phyloP scores from a whole-genome alignment of 2,113 vertebrate genomes.

The Nothocercus nigrocapillus region DNA sequence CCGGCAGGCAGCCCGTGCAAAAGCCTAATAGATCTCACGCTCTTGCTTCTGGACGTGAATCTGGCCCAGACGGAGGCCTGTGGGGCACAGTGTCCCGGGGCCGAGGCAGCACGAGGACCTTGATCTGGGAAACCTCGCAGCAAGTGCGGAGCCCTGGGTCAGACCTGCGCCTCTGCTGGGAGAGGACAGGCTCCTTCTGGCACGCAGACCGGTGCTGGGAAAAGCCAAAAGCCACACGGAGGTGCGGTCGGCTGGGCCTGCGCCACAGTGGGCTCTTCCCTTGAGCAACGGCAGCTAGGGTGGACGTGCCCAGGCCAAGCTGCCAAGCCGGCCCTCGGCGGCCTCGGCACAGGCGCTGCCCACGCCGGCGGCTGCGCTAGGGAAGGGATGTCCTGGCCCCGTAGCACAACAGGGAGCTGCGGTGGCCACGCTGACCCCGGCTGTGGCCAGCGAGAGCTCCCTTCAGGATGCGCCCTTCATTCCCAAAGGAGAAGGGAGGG shows the following conservation, averaged over 20 bases:
- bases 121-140: not conserved
- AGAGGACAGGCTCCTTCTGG: not conserved
- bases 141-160: not conserved
- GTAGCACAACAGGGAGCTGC: not conserved
- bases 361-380: not conserved
- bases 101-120: not conserved
- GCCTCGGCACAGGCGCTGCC: not conserved
- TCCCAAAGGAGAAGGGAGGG: not conserved
- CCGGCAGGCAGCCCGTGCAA: conserved; percentile 20
- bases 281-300: not conserved
- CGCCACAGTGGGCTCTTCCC: accelerated
- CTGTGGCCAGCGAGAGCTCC: too few species aligned
- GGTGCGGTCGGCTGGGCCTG: not conserved
- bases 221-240: not conserved
- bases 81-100: not conserved
- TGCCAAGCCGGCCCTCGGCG: not conserved
- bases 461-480: not conserved
- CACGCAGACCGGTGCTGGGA: accelerated
- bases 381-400: accelerated
- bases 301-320: not conserved
- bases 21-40: not conserved
- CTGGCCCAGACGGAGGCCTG: not conserved
- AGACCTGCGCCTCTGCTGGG: not conserved
- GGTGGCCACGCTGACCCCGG: too few species aligned
- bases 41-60: conserved; percentile 15